A percentile compares a stretch with the other conserved stretches of the same genome.
Conservation (phyloP, 2,888 invertebrate species). For the Acronicta alni region DNA sequence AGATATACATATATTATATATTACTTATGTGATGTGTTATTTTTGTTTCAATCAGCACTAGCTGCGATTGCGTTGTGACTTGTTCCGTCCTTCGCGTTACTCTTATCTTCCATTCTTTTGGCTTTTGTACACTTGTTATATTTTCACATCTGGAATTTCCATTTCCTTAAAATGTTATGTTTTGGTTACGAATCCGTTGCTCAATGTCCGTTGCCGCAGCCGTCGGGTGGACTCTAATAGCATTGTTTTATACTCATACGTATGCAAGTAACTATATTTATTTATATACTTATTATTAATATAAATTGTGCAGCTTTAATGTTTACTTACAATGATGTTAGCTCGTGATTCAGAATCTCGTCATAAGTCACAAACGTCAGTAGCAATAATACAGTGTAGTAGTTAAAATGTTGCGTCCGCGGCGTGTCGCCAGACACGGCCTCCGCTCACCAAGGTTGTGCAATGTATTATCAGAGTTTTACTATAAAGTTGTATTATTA, state of each 20-base stretch:
- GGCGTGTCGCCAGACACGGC: constrained; percentile 65
- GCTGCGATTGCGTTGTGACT: constrained; percentile 70
- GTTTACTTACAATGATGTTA: constrained; percentile 88
- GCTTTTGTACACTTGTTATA: constrained; percentile 81
- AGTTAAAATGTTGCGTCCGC: constrained; percentile 70
- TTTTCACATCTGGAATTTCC: constrained; percentile 77
- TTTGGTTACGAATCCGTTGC: constrained; percentile 80
- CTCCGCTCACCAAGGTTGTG: constrained; percentile 68
- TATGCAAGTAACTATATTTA: constrained; percentile 83
- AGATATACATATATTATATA: constrained; percentile 65
- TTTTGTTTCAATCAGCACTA: constrained; percentile 69
- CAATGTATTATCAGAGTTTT: constrained; percentile 75
- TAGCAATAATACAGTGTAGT: constrained; percentile 86
- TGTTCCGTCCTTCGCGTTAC: constrained; percentile 63
- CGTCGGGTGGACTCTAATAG: constrained; percentile 77
- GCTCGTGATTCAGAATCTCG: constrained; percentile 89
- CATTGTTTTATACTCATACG: constrained; percentile 81
- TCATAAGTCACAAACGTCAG: constrained; percentile 89
- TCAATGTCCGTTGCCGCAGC: constrained; percentile 79
- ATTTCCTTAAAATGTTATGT: constrained; percentile 68
- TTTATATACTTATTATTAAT: constrained; percentile 86
- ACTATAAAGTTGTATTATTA: constrained; percentile 62
- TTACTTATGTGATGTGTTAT: constrained; percentile 68
- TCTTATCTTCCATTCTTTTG: constrained; percentile 70
- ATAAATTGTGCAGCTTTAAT: constrained; percentile 89